Conservation (phyloP, 2,797 vertebrate genomes). For the Aldrovandia affinis region DNA sequence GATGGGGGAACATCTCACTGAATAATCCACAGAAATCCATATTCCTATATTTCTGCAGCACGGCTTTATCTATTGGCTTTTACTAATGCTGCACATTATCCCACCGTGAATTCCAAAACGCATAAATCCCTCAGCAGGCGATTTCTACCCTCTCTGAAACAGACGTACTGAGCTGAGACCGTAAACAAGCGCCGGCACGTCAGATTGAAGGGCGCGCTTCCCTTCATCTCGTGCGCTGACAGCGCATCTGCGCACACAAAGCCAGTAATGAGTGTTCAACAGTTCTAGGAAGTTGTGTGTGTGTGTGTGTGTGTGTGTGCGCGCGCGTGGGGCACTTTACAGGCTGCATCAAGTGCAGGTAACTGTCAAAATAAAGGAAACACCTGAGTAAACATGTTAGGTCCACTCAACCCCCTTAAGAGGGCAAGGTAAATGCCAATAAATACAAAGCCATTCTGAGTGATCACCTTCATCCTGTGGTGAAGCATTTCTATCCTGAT, state of each 20-base stretch:
- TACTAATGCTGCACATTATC: background rate
- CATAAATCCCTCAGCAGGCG: constrained; percentile 1
- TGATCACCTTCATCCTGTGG: too few species aligned
- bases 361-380: too few species aligned
- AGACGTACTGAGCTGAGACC: background rate
- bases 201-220: background rate
- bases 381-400: too few species aligned
- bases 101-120: background rate
- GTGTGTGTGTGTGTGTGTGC: too few species aligned
- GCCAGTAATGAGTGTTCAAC: background rate
- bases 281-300: too few species aligned
- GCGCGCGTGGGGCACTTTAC: too few species aligned
- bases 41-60: constrained; percentile 32
- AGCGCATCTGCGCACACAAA: background rate
- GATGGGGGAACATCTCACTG: constrained; percentile 35
- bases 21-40: constrained; percentile 42
- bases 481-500: too few species aligned
- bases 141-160: background rate
- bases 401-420: too few species aligned
- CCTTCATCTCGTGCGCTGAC: background rate
- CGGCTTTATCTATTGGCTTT: background rate
- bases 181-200: background rate
- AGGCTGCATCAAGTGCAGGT: too few species aligned
- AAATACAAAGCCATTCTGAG: too few species aligned
- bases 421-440: too few species aligned